phyloP scores from a whole-genome alignment of 2,888 invertebrate genomes.

The Sussaba pulchella region DNA sequence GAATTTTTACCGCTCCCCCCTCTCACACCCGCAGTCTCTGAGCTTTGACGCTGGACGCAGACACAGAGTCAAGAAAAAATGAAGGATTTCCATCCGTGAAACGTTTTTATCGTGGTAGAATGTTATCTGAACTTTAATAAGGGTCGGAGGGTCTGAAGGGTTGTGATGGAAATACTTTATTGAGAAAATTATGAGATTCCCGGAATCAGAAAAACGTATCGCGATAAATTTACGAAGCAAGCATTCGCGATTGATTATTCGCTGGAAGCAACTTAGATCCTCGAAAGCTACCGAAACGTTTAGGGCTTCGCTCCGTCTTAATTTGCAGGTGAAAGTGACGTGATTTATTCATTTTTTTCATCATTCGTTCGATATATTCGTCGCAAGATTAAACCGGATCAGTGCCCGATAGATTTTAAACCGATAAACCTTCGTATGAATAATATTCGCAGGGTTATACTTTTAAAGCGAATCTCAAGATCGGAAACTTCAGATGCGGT shows the following conservation, averaged over 20 bases:
- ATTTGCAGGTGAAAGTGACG: no score
- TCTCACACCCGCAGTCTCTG: not conserved
- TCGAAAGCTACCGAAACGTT: conserved; percentile 3
- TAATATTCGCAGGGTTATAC: not conserved
- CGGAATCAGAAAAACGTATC: not conserved
- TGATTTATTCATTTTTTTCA: not conserved
- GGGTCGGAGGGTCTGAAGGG: not conserved
- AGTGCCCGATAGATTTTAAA: not conserved
- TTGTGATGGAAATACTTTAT: not conserved
- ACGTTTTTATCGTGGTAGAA: no score
- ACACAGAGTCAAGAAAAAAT: conserved; percentile 1
- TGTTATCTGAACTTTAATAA: not conserved
- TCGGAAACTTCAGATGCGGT: not conserved
- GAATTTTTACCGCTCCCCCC: not conserved
- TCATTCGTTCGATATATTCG: not conserved
- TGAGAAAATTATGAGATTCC: not conserved
- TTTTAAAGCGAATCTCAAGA: not conserved
- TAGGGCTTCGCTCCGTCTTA: no score
- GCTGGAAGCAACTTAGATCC: not conserved
- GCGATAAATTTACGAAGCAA: conserved; percentile 22
- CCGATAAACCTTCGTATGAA: not conserved
- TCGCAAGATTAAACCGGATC: not conserved
- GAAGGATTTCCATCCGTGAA: not conserved
- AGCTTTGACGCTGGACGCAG: not conserved
- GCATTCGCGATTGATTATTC: not conserved